These are phyloP conservation scores for Eilema depressum DNA, from an alignment of 2,888 invertebrate species.

Conservation along the genomic window DNA sequence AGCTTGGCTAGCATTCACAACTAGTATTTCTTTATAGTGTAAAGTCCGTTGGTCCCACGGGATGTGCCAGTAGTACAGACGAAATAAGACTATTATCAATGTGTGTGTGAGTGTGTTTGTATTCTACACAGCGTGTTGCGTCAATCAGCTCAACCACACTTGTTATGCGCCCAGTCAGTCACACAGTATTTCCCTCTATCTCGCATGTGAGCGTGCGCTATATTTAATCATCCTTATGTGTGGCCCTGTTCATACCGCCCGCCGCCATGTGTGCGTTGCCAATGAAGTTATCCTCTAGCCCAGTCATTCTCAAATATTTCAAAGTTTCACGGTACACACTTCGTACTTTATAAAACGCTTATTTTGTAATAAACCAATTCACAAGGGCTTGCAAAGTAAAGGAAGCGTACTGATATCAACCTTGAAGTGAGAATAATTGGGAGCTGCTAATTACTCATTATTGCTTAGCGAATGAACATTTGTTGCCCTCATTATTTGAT, in stretches of 20 bases:
- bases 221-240: slow-evolving; percentile 81
- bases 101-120: slow-evolving; percentile 69
- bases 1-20: slow-evolving; percentile 77
- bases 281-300: slow-evolving; percentile 78
- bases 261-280: slow-evolving; percentile 80
- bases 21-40: slow-evolving; percentile 70
- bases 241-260: slow-evolving; percentile 73
- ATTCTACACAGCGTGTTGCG: slow-evolving; percentile 74
- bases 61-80: slow-evolving; percentile 80
- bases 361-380: slow-evolving; percentile 28
- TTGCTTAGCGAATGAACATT: slow-evolving; percentile 60
- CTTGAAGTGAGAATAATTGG: slow-evolving; percentile 59
- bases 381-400: slow-evolving; percentile 34
- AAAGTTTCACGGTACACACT: neutral
- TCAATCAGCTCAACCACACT: slow-evolving; percentile 78
- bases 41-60: slow-evolving; percentile 82
- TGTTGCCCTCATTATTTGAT: slow-evolving; percentile 54
- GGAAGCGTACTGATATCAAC: slow-evolving; percentile 47
- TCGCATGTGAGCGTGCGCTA: slow-evolving; percentile 76
- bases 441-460: slow-evolving; percentile 62
- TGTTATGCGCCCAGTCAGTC: slow-evolving; percentile 76
- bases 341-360: slow-evolving; percentile 1
- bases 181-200: slow-evolving; percentile 71
- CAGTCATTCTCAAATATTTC: slow-evolving; percentile 75
- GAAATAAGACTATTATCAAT: slow-evolving; percentile 73